Evolutionary conservation across 1,140 invertebrate species (phyloP), one percentile per base, ranked within the genome.

Genomic region (Tetramorium parvispinum): DNA sequence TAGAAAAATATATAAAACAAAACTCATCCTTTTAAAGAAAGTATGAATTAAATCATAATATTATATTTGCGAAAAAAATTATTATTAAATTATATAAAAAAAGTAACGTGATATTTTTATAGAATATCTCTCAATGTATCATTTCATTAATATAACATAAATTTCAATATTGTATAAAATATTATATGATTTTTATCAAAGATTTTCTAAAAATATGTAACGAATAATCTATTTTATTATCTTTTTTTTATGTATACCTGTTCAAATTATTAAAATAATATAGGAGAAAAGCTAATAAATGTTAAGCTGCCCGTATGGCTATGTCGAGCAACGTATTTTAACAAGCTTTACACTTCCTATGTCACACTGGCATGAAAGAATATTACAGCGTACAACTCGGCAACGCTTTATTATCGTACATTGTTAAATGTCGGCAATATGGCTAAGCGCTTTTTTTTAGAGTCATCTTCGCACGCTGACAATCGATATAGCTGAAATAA

Each of bases 401-500:
- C 57, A 82, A 70, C 57, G 51, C 18, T 37, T 82, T 21, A 82
- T 81, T 66, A 70, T 82, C 77, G 37, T 37, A 24, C 65, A 13
- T 82, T 51, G 37, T 82, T 82, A 70, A 68, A 24, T 59, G 24
- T 43, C 73, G 73, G 59, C 59, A 37, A 37, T n/a, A 21, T 18
- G 40, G 6, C 13, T n/a, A 10, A 11, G 27, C 51, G 65, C 49
- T 79, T 51, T 57, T 55, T 18, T 40, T 81, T 37, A n/a, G 49
- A 71, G 49, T 82, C 65, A 71, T 81, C 65, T 55, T 10, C 63
- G n/a, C 24, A 55, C 53, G 40, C 57, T 53, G n/a, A 40, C 46
- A 78, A 51, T 68, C 57, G 70, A 85, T 57, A 27, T 10, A 46
- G 43, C 59, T 81, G 55, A 86, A 75, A 89, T 89, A 71, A 89